Percentiles rank a stretch among this genome's conserved stretches.
Conservation (phyloP, 2,113 vertebrate genomes). For the Sapayoa aenigma region DNA sequence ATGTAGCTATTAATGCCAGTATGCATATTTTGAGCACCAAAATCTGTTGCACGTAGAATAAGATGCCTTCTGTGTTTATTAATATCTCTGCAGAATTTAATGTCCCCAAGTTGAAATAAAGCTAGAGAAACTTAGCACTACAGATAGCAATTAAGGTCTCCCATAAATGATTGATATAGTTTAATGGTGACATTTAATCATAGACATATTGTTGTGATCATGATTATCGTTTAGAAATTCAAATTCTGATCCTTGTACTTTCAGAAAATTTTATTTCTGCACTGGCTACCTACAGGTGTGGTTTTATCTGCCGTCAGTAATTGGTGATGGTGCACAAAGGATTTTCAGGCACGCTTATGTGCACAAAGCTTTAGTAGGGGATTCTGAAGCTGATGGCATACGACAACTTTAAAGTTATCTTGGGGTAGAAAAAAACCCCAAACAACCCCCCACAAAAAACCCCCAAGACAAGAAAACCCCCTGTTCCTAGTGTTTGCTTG, state of each 20-base stretch:
- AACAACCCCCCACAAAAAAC: not conserved
- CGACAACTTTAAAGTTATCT: not conserved
- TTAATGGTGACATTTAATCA: not conserved
- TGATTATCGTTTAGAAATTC: not conserved
- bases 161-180: not conserved
- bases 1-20: not conserved
- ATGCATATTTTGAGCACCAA: not conserved
- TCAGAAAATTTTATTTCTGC: not conserved
- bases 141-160: not conserved
- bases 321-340: not conserved
- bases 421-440: not conserved
- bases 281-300: not conserved
- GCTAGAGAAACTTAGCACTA: not conserved
- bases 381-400: not conserved
- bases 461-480: too few species aligned
- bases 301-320: not conserved
- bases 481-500: not conserved
- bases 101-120: not conserved
- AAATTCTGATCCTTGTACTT: not conserved
- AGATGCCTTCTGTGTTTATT: not conserved
- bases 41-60: not conserved
- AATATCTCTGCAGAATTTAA: not conserved
- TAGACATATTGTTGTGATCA: not conserved
- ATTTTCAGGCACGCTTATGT: rapidly evolving
- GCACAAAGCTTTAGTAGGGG: not conserved